Conservation (phyloP, 2,113 vertebrate genomes). For the Noctilio leporinus region DNA sequence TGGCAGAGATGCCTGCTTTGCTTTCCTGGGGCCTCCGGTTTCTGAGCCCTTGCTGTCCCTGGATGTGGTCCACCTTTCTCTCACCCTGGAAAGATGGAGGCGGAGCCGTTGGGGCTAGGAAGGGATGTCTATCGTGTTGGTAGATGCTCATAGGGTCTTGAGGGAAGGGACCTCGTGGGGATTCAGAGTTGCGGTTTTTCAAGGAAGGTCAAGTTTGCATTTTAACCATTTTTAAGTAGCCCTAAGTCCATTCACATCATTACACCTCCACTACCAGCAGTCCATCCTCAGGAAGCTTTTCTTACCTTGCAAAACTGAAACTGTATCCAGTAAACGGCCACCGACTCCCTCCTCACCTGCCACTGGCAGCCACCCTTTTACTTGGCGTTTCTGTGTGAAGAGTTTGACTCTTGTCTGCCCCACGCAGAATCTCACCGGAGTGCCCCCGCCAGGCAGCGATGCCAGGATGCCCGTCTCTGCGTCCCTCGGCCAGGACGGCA, state of each 20-base stretch:
- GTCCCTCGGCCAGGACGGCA: conserved; percentile 71
- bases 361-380: neutral
- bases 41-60: neutral
- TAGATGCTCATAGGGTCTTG: neutral
- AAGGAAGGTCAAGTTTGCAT: neutral
- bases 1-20: neutral
- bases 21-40: neutral
- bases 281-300: neutral
- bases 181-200: neutral
- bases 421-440: conserved; percentile 77
- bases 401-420: conserved; percentile 34
- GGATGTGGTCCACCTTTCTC: neutral
- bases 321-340: neutral
- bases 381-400: neutral
- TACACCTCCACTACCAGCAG: rapidly evolving
- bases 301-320: neutral
- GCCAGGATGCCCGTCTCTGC: conserved; percentile 78
- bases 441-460: conserved; percentile 79
- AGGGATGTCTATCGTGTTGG: too few relatives aligned
- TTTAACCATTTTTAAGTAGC: neutral
- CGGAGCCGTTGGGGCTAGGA: neutral
- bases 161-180: neutral
- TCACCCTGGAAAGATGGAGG: neutral
- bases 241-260: neutral
- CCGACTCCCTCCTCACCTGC: neutral